Conservation (phyloP, 2,888 invertebrate genomes). For the Harpalus rufipes region DNA sequence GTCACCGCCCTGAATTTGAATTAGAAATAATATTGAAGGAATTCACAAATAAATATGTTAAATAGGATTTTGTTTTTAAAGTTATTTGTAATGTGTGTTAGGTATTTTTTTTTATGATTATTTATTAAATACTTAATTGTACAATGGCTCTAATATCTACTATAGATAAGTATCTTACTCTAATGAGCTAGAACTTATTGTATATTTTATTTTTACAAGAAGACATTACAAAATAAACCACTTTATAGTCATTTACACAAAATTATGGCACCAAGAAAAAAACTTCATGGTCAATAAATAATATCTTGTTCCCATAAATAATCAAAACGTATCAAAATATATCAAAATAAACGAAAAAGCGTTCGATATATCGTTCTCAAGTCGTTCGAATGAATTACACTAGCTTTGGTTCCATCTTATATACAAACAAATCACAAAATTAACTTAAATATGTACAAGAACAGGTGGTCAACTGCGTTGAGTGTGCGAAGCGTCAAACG, state of each 20-base stretch:
- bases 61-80: too few relatives aligned
- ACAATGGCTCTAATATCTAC: constrained; percentile 63
- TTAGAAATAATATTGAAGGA: too few relatives aligned
- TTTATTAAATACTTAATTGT: constrained; percentile 66
- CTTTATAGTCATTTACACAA: constrained; percentile 59
- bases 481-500: constrained; percentile 61
- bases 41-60: too few relatives aligned
- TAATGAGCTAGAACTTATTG: constrained; percentile 60
- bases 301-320: constrained; percentile 60
- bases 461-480: constrained; percentile 62
- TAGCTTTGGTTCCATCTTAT: constrained; percentile 66
- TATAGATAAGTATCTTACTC: constrained; percentile 62
- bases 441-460: constrained; percentile 64
- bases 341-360: constrained; percentile 60
- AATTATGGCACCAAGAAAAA: constrained; percentile 63
- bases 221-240: constrained; percentile 63
- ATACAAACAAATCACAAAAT: constrained; percentile 65
- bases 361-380: constrained; percentile 52
- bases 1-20: too few relatives aligned
- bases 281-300: constrained; percentile 58
- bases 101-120: constrained; percentile 54
- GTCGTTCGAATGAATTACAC: constrained; percentile 60
- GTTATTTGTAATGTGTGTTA: too few relatives aligned
- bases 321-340: constrained; percentile 62
- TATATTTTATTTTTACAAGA: constrained; percentile 64